Percentiles rank a stretch among this genome's conserved stretches.
Conservation (phyloP, 1,140 invertebrate genomes). For the Microvelia longipes region DNA sequence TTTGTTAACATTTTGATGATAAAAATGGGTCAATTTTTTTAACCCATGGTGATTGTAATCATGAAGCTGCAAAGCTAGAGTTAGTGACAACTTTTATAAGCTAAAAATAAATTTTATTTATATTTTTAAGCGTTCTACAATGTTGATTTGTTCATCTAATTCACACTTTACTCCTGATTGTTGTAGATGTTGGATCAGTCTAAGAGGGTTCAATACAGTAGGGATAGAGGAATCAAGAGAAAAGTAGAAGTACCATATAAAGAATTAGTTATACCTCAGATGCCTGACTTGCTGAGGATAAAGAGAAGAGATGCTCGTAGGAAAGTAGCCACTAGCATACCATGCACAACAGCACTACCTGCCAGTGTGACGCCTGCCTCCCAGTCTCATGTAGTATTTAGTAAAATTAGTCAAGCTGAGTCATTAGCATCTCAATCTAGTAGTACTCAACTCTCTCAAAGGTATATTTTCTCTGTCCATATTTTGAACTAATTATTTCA, state of each 20-base stretch:
- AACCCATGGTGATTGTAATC: too few species aligned
- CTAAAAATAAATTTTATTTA: too few species aligned
- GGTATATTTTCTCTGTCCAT: not conserved
- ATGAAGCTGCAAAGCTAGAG: too few species aligned
- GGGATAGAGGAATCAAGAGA: constrained; percentile 1
- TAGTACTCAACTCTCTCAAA: not conserved
- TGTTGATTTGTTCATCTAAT: too few species aligned
- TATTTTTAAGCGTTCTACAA: too few species aligned
- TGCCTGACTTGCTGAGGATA: constrained; percentile 11
- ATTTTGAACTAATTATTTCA: too few species aligned
- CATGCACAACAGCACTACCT: not conserved
- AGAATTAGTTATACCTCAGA: constrained; percentile 11
- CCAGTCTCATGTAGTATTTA: not conserved
- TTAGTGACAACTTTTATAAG: too few species aligned
- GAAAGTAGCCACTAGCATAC: too few species aligned
- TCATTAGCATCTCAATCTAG: not conserved
- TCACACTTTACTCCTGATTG: too few species aligned
- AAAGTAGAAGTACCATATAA: constrained; percentile 9
- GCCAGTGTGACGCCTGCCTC: not conserved
- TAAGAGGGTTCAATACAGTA: constrained; percentile 2
- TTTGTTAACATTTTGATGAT: too few species aligned
- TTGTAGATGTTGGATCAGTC: not conserved
- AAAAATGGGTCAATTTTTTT: too few species aligned
- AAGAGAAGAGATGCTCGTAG: constrained; percentile 7
- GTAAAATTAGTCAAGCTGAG: not conserved